Evolutionary conservation across 2,113 vertebrate species (phyloP).

Genomic region (Garra rufa): DNA sequence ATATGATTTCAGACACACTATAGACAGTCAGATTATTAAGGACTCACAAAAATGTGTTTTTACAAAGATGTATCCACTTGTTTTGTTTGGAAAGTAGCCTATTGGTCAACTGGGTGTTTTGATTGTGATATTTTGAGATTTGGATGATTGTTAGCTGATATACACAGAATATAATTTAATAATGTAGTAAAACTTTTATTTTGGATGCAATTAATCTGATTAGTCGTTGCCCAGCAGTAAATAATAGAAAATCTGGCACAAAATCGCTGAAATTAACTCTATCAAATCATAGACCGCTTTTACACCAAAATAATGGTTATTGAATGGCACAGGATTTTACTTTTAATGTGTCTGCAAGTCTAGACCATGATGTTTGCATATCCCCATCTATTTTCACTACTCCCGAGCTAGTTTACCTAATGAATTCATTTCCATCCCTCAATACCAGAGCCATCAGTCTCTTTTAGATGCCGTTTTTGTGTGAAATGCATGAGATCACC

Average conservation of each 20-base stretch:
- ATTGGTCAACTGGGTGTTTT: not conserved
- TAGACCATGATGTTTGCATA: not conserved
- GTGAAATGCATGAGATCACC: constrained; percentile 32
- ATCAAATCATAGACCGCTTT: not conserved
- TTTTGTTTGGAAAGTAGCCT: not conserved
- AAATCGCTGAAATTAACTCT: no score
- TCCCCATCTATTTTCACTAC: not conserved
- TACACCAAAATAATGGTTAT: not conserved
- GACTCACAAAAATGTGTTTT: not conserved
- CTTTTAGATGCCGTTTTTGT: constrained; percentile 5
- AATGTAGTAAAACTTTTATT: not conserved
- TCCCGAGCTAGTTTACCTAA: not conserved
- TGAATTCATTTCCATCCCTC: not conserved
- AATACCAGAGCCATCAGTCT: not conserved
- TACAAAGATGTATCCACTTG: not conserved
- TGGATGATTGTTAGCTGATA: not conserved
- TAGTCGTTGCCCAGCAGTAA: no score
- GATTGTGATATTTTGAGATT: not conserved
- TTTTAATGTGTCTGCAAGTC: not conserved
- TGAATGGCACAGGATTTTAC: not conserved
- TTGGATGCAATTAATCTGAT: no score
- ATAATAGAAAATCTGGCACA: no score
- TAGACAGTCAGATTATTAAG: not conserved
- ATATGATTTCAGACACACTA: not conserved
- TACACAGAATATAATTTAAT: not conserved